phyloP scores from a whole-genome alignment of 2,888 invertebrate species.

The Sericinus montela region DNA sequence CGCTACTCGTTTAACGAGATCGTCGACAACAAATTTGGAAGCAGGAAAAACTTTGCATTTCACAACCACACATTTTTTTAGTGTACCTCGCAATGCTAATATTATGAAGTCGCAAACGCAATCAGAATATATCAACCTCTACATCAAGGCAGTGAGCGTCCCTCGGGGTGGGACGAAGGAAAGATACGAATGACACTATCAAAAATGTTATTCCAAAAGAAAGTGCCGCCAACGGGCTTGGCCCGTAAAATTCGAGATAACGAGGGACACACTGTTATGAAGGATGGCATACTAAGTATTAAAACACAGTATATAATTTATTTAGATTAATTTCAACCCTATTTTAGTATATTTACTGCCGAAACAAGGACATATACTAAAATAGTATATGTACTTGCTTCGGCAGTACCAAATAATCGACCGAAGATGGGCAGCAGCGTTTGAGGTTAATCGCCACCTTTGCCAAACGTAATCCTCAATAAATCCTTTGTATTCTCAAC shows the following conservation, averaged over 20 bases:
- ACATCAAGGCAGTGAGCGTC: slow-evolving; percentile 1
- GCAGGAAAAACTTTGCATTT: not conserved
- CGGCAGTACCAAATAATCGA: too few relatives aligned
- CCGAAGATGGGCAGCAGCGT: too few relatives aligned
- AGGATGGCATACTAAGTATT: too few relatives aligned
- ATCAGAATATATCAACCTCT: slow-evolving; percentile 12
- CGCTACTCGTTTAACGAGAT: too few relatives aligned
- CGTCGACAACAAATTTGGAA: not conserved
- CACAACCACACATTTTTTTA: not conserved
- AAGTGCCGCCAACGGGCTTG: slow-evolving; percentile 17
- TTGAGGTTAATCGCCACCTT: too few relatives aligned
- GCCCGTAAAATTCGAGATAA: not conserved
- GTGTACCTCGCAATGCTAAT: slow-evolving; percentile 3
- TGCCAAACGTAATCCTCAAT: too few relatives aligned
- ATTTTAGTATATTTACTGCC: too few relatives aligned
- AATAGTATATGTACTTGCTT: too few relatives aligned
- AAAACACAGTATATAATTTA: too few relatives aligned
- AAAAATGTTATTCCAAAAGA: slow-evolving; percentile 21
- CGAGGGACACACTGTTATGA: not conserved
- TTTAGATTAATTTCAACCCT: too few relatives aligned
- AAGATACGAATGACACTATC: slow-evolving; percentile 18
- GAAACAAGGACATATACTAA: too few relatives aligned
- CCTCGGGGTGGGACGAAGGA: slow-evolving; percentile 4
- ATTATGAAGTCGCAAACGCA: slow-evolving; percentile 5
- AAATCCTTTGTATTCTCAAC: too few relatives aligned